Conservation (phyloP, 1,140 invertebrate species). For the Leptopilina boulardi region DNA sequence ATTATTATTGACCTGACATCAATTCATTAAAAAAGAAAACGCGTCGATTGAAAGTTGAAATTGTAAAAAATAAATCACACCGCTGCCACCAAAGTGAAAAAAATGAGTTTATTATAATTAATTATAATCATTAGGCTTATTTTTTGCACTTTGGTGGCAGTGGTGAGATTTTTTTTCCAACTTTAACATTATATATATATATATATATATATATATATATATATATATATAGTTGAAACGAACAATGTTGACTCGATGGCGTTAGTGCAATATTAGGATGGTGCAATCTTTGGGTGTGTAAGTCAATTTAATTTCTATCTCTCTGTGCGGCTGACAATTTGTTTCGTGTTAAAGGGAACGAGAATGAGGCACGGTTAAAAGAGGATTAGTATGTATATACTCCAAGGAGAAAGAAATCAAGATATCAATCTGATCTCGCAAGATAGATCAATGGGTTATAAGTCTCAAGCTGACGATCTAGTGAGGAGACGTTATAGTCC, state of each 20-base stretch:
- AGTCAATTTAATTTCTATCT: constrained; percentile 18
- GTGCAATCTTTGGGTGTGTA: constrained; percentile 8
- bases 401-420: constrained; percentile 31
- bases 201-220: no score
- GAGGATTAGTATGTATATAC: constrained; percentile 11
- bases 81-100: no score
- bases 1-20: constrained; percentile 8
- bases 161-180: no score
- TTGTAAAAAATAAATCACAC: no score
- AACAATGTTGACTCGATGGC: background rate
- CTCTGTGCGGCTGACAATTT: constrained; percentile 23
- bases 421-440: constrained; percentile 24
- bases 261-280: constrained; percentile 14
- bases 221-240: constrained; percentile 1
- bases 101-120: no score
- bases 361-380: constrained; percentile 15
- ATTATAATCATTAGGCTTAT: no score
- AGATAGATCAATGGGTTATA: constrained; percentile 13
- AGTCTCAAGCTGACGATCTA: background rate
- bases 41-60: no score
- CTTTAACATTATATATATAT: no score
- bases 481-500: background rate
- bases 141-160: no score
- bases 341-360: constrained; percentile 20
- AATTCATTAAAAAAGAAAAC: background rate